Evolutionary conservation across 2,888 invertebrate genomes (phyloP), one percentile per base, ranked within the genome.

Genomic region (Tetragonisca angustula): DNA sequence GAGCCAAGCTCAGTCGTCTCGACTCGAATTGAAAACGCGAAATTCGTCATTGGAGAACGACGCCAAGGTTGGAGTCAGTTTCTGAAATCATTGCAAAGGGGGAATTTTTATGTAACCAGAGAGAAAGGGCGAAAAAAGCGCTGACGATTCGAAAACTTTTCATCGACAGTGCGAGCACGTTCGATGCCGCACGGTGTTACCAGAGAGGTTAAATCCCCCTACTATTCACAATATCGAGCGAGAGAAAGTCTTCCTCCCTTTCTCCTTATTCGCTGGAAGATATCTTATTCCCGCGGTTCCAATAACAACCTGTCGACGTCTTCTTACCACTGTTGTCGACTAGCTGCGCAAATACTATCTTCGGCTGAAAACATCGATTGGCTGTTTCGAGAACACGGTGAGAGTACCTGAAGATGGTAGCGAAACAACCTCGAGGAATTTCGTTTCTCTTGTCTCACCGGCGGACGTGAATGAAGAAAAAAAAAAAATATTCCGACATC

Each of bases 351-450:
- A 76, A 76, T 11, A 49, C 36, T 24, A n/a, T 19, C 69, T 52
- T 32, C 21, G 43, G 27, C 56, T 24, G 67, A 50, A 27, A 69
- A 62, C 52, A n/a, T n/a, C 36, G 50, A 15, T 17, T 19, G 24
- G 4, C 36, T 17, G 67, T 24, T 21, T 62, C 43, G 73, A 69
- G 36, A 54, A 67, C n/a, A 61, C 56, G 24, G 0, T n/a, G 56
- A 49, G 2, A 43, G 9, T 9, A 17, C 15, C 49, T 72, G 77
- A 75, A 62, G 62, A 36, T 19, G 56, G 73, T 67, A 49, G n/a
- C 74, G 54, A 71, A 83, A 71, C 70, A 75, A 17, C 61, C 54
- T 2, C 70, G 4, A 32, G 73, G 54, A 67, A 54, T 67, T 70
- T 59, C 65, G 69, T 64, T 61, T 24, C 73, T 61, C 61, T 67